Conservation (phyloP, 2,888 invertebrate species). For the Zhuqinia jingwanae region DNA sequence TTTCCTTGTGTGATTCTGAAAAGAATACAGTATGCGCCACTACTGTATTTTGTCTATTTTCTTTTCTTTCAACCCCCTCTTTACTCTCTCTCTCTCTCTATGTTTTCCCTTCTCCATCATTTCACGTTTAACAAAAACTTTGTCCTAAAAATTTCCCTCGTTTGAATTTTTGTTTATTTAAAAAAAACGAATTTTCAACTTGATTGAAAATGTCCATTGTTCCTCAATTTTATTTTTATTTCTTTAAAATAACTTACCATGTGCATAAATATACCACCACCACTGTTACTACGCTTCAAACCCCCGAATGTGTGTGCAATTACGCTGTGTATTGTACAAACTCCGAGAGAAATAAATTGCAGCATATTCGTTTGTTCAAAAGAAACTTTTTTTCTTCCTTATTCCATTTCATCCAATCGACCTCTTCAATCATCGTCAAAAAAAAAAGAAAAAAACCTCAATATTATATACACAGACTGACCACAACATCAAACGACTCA, state of each 20-base stretch:
- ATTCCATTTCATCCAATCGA: not conserved
- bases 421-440: slow-evolving; percentile 77
- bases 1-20: not conserved
- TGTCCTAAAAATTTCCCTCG: not conserved
- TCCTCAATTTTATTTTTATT: no score
- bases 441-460: slow-evolving; percentile 26
- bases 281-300: no score
- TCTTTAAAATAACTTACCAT: no score
- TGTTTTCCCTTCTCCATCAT: not conserved
- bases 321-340: not conserved
- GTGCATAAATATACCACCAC: no score
- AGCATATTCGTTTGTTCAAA: not conserved
- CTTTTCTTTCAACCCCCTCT: not conserved
- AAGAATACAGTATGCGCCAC: not conserved
- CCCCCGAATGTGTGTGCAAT: not conserved
- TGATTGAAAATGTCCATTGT: not conserved
- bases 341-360: slow-evolving; percentile 13
- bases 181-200: not conserved
- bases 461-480: slow-evolving; percentile 57
- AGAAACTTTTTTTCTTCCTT: not conserved
- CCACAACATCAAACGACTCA: slow-evolving; percentile 64
- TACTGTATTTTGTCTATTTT: not conserved
- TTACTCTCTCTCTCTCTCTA: no score
- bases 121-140: not conserved
- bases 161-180: slow-evolving; percentile 12